phyloP scores from a whole-genome alignment of 2,797 vertebrate genomes.

The Myotis vivesi region DNA sequence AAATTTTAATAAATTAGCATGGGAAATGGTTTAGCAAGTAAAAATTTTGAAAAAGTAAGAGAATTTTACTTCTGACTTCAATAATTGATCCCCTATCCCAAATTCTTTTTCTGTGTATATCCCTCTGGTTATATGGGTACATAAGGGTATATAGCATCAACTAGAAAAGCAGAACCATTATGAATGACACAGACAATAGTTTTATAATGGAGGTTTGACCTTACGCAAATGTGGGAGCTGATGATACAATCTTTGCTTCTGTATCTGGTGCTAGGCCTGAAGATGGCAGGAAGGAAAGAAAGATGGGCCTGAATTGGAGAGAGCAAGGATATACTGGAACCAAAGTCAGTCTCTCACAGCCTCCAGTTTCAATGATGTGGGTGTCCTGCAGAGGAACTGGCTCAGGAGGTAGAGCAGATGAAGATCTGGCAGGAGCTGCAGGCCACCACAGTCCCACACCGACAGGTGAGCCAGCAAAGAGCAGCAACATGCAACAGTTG shows the following conservation, averaged over 20 bases:
- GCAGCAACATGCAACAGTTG: rapidly evolving
- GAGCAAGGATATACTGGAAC: not conserved
- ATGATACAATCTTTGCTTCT: not conserved
- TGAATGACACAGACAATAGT: not conserved
- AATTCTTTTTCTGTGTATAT: not conserved
- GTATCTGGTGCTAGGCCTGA: not conserved
- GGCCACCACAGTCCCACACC: not conserved
- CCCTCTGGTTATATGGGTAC: not conserved
- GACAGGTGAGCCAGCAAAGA: not conserved
- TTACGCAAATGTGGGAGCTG: not conserved
- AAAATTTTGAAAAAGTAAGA: not conserved
- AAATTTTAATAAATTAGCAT: not conserved
- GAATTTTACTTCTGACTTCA: conserved; percentile 5
- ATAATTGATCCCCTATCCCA: not conserved
- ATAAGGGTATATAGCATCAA: not conserved
- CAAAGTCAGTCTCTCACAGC: not conserved
- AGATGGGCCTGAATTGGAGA: not conserved
- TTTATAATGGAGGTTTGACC: not conserved
- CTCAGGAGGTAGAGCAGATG: not conserved
- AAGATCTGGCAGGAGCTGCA: not conserved
- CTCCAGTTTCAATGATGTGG: not conserved
- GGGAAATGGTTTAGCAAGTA: not conserved
- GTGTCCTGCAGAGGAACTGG: not conserved
- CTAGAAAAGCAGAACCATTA: conserved; percentile 9
- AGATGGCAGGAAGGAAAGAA: not conserved